These are phyloP conservation scores for Chaitophorus viminalis DNA, from an alignment of 2,888 invertebrate genomes.

Conservation along the genomic window DNA sequence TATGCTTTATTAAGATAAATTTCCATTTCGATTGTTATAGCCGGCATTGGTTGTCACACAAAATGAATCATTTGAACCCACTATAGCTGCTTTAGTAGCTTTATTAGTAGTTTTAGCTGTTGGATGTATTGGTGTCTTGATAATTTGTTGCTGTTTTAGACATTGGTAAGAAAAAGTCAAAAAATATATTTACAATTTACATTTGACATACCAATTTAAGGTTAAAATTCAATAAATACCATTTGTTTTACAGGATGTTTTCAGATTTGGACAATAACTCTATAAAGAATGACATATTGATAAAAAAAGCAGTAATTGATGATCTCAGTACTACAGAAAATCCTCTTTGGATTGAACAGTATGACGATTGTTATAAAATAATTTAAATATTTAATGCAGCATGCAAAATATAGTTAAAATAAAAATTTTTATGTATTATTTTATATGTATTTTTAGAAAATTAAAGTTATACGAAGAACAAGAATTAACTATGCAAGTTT, in stretches of 20 bases:
- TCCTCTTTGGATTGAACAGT: slow-evolving; percentile 92
- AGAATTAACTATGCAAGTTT: slow-evolving; percentile 92
- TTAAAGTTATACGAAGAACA: slow-evolving; percentile 90
- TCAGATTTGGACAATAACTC: slow-evolving; percentile 74
- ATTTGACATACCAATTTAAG: neutral
- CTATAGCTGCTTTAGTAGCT: slow-evolving; percentile 85
- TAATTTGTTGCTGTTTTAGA: slow-evolving; percentile 87
- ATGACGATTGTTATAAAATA: slow-evolving; percentile 66
- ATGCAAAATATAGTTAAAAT: neutral
- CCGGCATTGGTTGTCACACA: slow-evolving; percentile 75
- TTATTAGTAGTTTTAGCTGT: slow-evolving; percentile 85
- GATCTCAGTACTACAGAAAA: slow-evolving; percentile 91
- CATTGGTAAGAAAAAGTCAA: slow-evolving; percentile 75
- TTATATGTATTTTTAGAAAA: slow-evolving; percentile 71
- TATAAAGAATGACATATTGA: slow-evolving; percentile 84
- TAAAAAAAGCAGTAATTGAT: slow-evolving; percentile 80
- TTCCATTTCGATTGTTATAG: slow-evolving; percentile 65
- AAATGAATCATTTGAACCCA: slow-evolving; percentile 85
- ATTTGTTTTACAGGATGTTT: slow-evolving; percentile 73
- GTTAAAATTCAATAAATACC: neutral
- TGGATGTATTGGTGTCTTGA: slow-evolving; percentile 85
- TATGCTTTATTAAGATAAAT: neutral
- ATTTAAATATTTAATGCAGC: neutral
- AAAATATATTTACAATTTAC: slow-evolving; percentile 1
- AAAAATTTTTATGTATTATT: neutral